These are phyloP conservation scores for Smittia aterrima DNA, from an alignment of 2,888 invertebrate genomes.

Conservation along the genomic window DNA sequence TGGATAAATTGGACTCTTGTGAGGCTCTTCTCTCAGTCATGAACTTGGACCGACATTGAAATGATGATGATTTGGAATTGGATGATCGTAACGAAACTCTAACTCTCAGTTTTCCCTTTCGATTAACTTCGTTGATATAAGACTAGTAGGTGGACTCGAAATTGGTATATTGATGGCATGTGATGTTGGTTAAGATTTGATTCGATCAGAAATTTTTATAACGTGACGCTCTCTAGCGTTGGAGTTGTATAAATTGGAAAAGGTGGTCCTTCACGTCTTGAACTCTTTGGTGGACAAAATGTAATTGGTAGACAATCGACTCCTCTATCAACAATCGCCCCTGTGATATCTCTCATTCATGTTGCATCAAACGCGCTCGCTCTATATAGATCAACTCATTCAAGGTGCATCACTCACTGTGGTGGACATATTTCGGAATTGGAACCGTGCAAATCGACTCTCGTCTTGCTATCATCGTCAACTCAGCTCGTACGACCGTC, in stretches of 20 bases:
- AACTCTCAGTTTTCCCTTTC: background rate
- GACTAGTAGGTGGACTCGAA: background rate
- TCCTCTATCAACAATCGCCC: background rate
- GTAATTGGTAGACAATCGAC: too few species aligned
- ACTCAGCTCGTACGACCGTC: background rate
- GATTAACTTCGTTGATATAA: background rate
- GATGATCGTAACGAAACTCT: background rate
- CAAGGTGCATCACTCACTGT: background rate
- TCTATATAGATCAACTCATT: background rate
- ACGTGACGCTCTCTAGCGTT: background rate
- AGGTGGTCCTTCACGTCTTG: background rate
- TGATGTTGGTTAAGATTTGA: background rate
- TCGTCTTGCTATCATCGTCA: background rate
- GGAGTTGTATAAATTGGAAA: background rate
- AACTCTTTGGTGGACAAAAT: background rate
- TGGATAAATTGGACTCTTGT: background rate
- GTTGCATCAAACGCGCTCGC: background rate
- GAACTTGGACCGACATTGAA: background rate
- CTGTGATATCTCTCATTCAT: slow-evolving; percentile 8
- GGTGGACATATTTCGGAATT: background rate
- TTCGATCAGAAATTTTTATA: background rate
- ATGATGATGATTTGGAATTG: background rate
- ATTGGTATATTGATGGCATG: background rate
- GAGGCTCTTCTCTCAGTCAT: background rate
- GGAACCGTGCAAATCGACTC: background rate